phyloP scores from a whole-genome alignment of 2,113 vertebrate species.

The Phyllostomus discolor region DNA sequence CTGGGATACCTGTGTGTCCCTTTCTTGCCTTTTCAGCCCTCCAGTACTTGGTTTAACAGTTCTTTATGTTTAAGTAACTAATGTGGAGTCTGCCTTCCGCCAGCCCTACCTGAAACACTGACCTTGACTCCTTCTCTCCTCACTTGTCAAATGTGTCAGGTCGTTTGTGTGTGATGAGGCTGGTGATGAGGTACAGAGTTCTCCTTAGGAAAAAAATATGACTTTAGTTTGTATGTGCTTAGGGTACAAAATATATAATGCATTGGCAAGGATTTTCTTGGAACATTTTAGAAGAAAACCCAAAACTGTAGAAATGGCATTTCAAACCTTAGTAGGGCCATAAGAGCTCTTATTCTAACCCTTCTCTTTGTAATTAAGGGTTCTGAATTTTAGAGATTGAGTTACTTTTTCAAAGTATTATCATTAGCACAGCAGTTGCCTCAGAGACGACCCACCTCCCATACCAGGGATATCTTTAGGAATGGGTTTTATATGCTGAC shows the following conservation, averaged over 20 bases:
- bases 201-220: neutral
- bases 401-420: neutral
- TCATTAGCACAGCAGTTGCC: neutral
- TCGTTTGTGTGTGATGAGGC: neutral
- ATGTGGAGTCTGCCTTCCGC: neutral
- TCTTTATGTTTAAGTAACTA: neutral
- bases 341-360: neutral
- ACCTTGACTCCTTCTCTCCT: neutral
- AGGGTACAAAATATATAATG: neutral
- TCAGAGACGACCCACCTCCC: neutral
- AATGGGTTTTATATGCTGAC: neutral
- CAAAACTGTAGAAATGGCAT: neutral
- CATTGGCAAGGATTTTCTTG: neutral
- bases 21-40: neutral
- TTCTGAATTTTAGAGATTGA: neutral
- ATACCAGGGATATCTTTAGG: neutral
- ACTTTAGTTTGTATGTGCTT: neutral
- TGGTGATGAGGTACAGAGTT: neutral
- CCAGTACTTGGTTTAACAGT: neutral
- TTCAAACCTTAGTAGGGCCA: neutral
- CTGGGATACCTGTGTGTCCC: neutral
- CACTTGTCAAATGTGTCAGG: neutral
- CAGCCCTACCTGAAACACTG: neutral
- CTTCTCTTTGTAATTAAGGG: neutral
- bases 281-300: neutral